Evolutionary conservation across 2,797 vertebrate species (phyloP), one percentile per base, ranked within the genome.

Genomic region (Anisognathus igniventris): DNA sequence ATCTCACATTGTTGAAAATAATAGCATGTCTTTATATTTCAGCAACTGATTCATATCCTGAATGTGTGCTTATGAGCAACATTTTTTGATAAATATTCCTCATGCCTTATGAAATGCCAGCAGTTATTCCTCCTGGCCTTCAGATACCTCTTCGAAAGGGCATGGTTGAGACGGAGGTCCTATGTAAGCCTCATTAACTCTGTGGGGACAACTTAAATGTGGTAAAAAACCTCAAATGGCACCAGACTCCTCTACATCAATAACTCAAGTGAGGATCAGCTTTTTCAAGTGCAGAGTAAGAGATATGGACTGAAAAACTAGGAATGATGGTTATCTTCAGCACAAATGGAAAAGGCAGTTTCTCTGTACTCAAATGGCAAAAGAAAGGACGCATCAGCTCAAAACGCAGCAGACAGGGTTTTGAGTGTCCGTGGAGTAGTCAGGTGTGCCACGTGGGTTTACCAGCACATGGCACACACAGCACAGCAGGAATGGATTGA

Each of bases 161-260:
- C 35, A 16, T 20, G 13, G 30, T 42, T 94, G 56, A 54, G n/a
- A 27, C 5, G 25, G 33, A 53, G 7, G 7, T 72, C 3, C 1
- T 22, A 17, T 57, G 58, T 45, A 61, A 80, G 19, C 24, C 31
- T 42, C 15, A 0, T 53, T 61, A n/a, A 11, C 35, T 54, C 30
- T 83, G 14, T 30, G 30, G 31, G 40, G 20, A 35, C 0, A 1
- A 37, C n/a, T 57, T 60, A 3, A 6, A 1, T 56, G 30, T 6
- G 2, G 23, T 76, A 54, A 64, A 94, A 21, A 6, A 56, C 17
- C 3, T 77, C 39, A 72, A 18, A 47, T 31, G 27, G 5, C 25
- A 68, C 18, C 40, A 91, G 37, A 48, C 13, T 42, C 12, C 9
- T 76, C 48, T 54, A 45, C 12, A 15, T 31, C 3, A 3, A 10